These are phyloP conservation scores for Nysson spinosus DNA, from an alignment of 2,888 invertebrate species.

Conservation along the genomic window DNA sequence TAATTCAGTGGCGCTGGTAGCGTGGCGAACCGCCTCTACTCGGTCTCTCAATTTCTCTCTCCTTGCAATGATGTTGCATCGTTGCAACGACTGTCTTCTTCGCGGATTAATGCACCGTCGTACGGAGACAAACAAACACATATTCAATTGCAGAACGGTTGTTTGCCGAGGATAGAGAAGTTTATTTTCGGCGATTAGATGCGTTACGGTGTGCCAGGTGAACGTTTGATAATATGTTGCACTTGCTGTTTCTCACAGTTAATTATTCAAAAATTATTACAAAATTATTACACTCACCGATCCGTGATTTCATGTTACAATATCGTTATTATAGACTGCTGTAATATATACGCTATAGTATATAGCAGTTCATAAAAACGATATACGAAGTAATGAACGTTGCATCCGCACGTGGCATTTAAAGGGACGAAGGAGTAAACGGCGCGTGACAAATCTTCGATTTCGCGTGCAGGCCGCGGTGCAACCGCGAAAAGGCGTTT, in stretches of 20 bases:
- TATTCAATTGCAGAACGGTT: conserved; percentile 50
- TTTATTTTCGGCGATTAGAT: conserved; percentile 24
- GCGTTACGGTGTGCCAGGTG: background rate
- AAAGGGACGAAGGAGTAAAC: conserved; percentile 1
- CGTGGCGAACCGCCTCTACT: conserved; percentile 58
- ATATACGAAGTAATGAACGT: too few species aligned
- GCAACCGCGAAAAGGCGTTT: conserved; percentile 28
- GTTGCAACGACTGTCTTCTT: conserved; percentile 35
- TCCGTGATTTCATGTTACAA: too few species aligned
- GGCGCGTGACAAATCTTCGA: conserved; percentile 24
- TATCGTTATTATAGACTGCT: too few species aligned
- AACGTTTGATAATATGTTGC: background rate
- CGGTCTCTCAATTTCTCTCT: conserved; percentile 15
- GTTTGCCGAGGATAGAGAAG: background rate
- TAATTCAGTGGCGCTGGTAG: conserved; percentile 70
- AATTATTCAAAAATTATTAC: too few species aligned
- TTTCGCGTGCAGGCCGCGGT: conserved; percentile 5
- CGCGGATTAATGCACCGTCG: conserved; percentile 50
- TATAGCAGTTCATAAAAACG: too few species aligned
- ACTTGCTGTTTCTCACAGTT: too few species aligned
- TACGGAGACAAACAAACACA: conserved; percentile 42
- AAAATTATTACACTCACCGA: too few species aligned
- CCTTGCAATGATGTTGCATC: conserved; percentile 8
- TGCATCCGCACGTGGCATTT: too few species aligned
- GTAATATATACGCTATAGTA: too few species aligned